Base-by-base conservation (phyloP, 2,888 invertebrate species). In the Sisyra terminalis region DNA sequence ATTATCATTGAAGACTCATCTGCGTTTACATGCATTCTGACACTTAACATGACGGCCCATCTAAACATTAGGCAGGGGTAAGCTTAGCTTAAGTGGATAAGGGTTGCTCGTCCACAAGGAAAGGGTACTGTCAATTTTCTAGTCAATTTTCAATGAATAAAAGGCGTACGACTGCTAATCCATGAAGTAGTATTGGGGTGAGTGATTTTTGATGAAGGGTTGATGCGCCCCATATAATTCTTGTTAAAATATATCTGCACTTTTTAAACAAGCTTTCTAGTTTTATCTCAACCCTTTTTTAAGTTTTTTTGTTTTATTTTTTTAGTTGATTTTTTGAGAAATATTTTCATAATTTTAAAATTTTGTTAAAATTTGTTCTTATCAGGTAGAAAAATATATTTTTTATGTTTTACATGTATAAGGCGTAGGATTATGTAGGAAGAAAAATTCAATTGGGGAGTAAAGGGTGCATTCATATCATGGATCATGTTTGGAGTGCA, bases 81-180 rank as follows among this genome's bases (percentile, higher is more conserved):
- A 24, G 24, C 24, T 24, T 24, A 15, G 15, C 11, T 14, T 34
- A 34, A 34, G 34, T 34, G 34, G 34, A 34, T 34, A 34, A 34
- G 34, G 34, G 34, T 34, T 14, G 34, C 11, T 14, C 34, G 15
- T 34, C 34, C 34, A 34, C 38, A 14, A 17, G 16, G 24, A 39
- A 30, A 17, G 40, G 40, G 40, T 40, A 30, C 40, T 40, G 40
- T 30, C 55, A 57, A 59, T 61, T 61, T 60, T 59, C 59, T 59
- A 60, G 57, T 58, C 61, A 58, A 61, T 60, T 59, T 58, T 58
- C 56, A 59, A 56, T 55, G 55, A 57, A 57, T 50, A 48, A 49
- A 50, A 45, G 45, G 41, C 44, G 46, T 24, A 24, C 24, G 24
- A 24, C 24, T 49, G 53, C 50, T 54, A 53, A 55, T 55, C 54